Base-by-base conservation (phyloP, 2,888 invertebrate genomes). In the Anticlea derivata region DNA sequence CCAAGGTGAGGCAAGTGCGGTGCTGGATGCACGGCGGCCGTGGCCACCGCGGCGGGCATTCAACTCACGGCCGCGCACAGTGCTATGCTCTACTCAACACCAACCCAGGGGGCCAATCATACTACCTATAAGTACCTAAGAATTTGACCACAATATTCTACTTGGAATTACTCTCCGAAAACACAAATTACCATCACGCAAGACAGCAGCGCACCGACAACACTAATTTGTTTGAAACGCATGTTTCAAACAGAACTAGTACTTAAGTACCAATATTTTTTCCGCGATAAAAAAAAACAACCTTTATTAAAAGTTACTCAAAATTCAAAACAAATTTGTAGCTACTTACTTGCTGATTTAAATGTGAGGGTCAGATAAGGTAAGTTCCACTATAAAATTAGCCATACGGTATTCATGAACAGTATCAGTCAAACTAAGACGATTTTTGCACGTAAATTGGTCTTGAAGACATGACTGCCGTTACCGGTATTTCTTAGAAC, bases 391-490 rank as follows among this genome's bases (percentile, higher is more conserved):
- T 69, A 61, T 55, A 68, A 66, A 70, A 66, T 73, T 67, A 74
- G 78, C 73, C 77, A 78, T 75, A 73, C 71, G 69, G 69, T 70
- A 68, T 70, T 75, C 70, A 65, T 70, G 64, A 75, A 74, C 77
- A 80, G 82, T 74, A 74, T 80, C 79, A 74, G 66, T 66, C 65
- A 60, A 63, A 63, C 65, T 71, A 74, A 78, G 73, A 77, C 73
- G 73, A 79, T 81, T 83, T 82, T 83, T 77, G 81, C 86, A 86
- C 85, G 83, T 78, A 79, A 81, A 83, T 81, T 70, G 79, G 85
- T 80, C 81, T 81, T 80, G 70, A 78, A 71, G 75, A 81, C 83
- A 84, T 80, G 70, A 79, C 73, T 77, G 73, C 69, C 66, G 55
- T 64, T 75, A 76, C 79, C 78, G 78, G 81, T 85, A 82, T 80